Evolutionary conservation across 2,888 invertebrate species (phyloP), one percentile per base, ranked within the genome.

Genomic region (Oligia strigilis): DNA sequence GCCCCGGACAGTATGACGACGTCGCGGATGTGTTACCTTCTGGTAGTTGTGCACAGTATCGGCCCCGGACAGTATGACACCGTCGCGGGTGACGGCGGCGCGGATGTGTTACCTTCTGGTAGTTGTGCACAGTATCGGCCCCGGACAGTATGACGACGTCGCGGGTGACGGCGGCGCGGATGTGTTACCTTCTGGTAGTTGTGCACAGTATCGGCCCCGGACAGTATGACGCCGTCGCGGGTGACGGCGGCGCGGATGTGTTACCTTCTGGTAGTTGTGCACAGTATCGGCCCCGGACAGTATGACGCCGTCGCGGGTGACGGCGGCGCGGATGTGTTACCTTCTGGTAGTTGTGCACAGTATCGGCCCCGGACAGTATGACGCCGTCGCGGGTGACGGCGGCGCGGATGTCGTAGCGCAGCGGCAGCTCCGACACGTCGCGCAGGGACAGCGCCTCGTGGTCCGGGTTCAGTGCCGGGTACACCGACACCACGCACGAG

Each of bases 401-500:
- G 55, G 99, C 98, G 85, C 98, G 98, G 91, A 99, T 98, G 91
- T 98, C 98, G 93, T 98, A 97, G 89, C 98, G 97, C 87, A 85
- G 92, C 77, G 99, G 97, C 94, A 98, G 97, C 46, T 95, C 96
- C 23, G 96, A 94, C 80, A 98, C 98, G 84, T 98, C 98, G 1
- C 99, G 98, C 82, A 99, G 97, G 49, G 98, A 97, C 85, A 99
- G 97, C 88, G 98, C 98, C 95, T 99, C 99, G 95, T 99, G 99
- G 96, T 99, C 99, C 13, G 99, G 99, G 97, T 99, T 99, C 88
- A 99, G 97, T 13, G 99, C 99, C 58, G 99, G 99, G 95, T 99
- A 99, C 81, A 99, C 99, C 69, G 99, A 98, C 78, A 99, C 98
- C 83, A 98, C 98, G 96, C 99, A 99, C 76, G 99, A 99, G 95